These are phyloP conservation scores for Cynaeus angustus DNA, from an alignment of 2,888 invertebrate genomes.

Conservation along the genomic window DNA sequence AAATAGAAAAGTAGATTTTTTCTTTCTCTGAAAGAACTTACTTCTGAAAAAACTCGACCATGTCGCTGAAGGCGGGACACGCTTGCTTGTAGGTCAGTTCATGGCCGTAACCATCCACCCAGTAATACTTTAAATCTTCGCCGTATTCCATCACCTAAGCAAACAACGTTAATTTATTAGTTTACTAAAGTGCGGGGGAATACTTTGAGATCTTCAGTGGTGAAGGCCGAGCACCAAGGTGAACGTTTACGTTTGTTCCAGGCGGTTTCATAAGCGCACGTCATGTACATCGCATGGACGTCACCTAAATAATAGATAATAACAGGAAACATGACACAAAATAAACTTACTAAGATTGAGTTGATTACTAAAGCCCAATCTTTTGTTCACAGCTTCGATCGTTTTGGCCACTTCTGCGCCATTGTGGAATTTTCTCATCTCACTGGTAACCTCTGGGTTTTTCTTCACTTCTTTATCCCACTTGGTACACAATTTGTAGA, in stretches of 20 bases:
- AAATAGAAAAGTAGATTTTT: conserved; percentile 40
- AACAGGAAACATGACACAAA: conserved; percentile 55
- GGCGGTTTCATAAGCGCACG: conserved; percentile 89
- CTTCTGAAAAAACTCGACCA: conserved; percentile 80
- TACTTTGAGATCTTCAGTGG: conserved; percentile 76
- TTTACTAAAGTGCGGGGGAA: background rate
- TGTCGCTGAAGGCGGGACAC: conserved; percentile 82
- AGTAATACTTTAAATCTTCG: conserved; percentile 86
- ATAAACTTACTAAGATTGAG: conserved; percentile 73
- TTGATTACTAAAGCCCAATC: conserved; percentile 75
- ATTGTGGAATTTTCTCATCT: conserved; percentile 62
- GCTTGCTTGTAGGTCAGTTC: conserved; percentile 83
- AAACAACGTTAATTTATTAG: conserved; percentile 40
- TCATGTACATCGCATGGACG: conserved; percentile 79
- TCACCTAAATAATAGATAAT: conserved; percentile 70
- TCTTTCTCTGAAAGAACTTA: conserved; percentile 64
- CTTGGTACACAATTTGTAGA: conserved; percentile 69
- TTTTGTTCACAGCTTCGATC: conserved; percentile 75
- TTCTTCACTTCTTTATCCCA: conserved; percentile 67
- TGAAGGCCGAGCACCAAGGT: conserved; percentile 87
- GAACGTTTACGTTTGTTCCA: conserved; percentile 78
- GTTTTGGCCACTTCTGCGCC: conserved; percentile 72
- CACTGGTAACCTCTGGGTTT: conserved; percentile 61
- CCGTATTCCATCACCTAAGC: conserved; percentile 82
- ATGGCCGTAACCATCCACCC: conserved; percentile 88